Conservation (phyloP, 2,888 invertebrate species). For the Xestia c-nigrum region DNA sequence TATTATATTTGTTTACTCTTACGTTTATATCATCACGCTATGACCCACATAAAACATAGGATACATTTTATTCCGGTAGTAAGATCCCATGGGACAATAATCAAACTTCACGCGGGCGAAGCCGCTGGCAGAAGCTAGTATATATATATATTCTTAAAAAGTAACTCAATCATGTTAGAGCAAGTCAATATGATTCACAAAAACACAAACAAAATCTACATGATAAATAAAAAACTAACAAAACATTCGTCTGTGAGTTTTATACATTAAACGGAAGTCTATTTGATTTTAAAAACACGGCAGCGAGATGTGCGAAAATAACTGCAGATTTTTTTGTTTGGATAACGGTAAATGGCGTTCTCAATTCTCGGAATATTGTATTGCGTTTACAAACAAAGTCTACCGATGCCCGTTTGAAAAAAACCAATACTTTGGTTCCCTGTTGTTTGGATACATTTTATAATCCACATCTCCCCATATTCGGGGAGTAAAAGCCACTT, state of each 20-base stretch:
- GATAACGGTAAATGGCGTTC: not conserved
- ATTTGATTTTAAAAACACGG: constrained; percentile 3
- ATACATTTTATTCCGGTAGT: no score
- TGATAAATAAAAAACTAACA: not conserved
- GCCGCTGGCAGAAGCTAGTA: no score
- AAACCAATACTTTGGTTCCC: constrained; percentile 1
- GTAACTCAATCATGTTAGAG: not conserved
- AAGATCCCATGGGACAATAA: no score
- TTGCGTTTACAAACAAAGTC: not conserved
- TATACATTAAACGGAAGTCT: not conserved
- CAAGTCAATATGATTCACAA: not conserved
- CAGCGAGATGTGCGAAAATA: constrained; percentile 4
- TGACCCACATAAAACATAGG: no score
- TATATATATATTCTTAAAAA: not conserved
- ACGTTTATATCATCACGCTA: no score
- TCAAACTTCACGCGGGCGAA: no score
- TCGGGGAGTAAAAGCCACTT: not conserved
- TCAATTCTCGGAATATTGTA: constrained; percentile 16
- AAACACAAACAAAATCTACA: not conserved
- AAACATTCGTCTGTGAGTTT: not conserved
- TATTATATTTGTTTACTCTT: no score
- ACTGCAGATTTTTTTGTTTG: constrained; percentile 12
- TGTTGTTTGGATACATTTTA: constrained; percentile 22
- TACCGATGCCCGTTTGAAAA: constrained; percentile 3
- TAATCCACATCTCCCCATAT: not conserved